Percentiles rank a stretch among this genome's conserved stretches.
Conservation (phyloP, 2,797 vertebrate species). For the Eutrigla gurnardus region DNA sequence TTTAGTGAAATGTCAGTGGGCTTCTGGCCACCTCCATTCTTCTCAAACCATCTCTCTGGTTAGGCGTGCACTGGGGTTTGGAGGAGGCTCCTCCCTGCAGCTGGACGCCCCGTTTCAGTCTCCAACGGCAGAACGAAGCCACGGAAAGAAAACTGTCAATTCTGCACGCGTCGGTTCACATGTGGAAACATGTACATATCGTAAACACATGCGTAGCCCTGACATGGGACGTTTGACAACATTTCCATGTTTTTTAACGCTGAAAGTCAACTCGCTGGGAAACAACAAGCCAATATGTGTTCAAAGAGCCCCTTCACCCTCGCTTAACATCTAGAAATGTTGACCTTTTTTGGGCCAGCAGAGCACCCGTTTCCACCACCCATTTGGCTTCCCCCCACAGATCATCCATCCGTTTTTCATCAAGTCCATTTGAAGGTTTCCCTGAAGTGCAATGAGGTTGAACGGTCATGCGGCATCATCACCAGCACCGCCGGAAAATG, state of each 20-base stretch:
- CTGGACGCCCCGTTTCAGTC: not conserved
- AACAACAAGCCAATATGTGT: not conserved
- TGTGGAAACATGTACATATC: not conserved
- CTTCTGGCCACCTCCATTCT: conserved; percentile 10
- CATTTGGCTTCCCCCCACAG: conserved; percentile 1
- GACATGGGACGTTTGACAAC: no score
- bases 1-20: conserved; percentile 9
- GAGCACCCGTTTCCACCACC: not conserved
- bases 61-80: conserved; percentile 10
- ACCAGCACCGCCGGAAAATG: conserved; percentile 41
- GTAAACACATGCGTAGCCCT: not conserved
- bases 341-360: conserved; percentile 13
- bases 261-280: not conserved
- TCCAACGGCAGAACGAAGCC: not conserved
- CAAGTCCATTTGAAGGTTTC: conserved; percentile 56
- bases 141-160: not conserved
- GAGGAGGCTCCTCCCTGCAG: not conserved
- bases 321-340: not conserved
- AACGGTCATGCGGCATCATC: conserved; percentile 52
- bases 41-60: conserved; percentile 12
- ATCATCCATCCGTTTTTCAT: conserved; percentile 65
- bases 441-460: conserved; percentile 74
- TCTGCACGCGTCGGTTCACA: not conserved
- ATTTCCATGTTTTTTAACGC: not conserved
- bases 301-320: not conserved